Percentiles rank a stretch among this genome's conserved stretches.
Conservation (phyloP, 1,140 invertebrate genomes). For the Octopus bimaculoides region DNA sequence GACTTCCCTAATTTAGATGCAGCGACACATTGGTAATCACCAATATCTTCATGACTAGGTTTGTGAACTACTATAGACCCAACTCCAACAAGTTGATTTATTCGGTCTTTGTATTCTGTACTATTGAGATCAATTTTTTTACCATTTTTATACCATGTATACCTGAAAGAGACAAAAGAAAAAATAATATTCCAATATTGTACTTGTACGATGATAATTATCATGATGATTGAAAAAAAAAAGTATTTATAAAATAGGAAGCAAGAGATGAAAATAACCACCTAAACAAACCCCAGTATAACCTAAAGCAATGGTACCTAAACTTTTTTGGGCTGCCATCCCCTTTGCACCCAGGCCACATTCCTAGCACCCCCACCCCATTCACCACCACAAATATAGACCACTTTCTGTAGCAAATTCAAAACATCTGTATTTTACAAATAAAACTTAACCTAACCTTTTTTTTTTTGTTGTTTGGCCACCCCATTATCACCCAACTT, state of each 20-base stretch:
- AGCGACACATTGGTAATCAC: conserved; percentile 93
- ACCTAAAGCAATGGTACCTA: not conserved
- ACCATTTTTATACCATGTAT: conserved; percentile 95
- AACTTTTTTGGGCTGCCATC: conserved; percentile 7
- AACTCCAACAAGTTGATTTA: conserved; percentile 69
- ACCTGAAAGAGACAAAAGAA: conserved; percentile 63
- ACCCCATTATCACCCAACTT: too few species aligned
- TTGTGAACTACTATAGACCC: conserved; percentile 85
- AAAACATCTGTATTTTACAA: too few species aligned
- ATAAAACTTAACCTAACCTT: too few species aligned
- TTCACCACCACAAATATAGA: too few species aligned
- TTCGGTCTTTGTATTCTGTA: conserved; percentile 81
- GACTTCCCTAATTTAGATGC: conserved; percentile 78
- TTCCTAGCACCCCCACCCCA: too few species aligned
- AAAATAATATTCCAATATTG: conserved; percentile 12
- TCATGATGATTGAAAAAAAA: not conserved
- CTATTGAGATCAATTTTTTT: conserved; percentile 68
- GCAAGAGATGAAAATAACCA: too few species aligned
- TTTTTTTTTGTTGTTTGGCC: too few species aligned
- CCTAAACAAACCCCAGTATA: not conserved
- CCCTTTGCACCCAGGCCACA: too few species aligned
- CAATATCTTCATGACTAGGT: conserved; percentile 84
- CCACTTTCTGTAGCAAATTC: too few species aligned
- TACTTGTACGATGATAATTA: not conserved
- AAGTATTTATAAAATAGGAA: not conserved